Percentiles rank a stretch among this genome's conserved stretches.
phyloP scores from a whole-genome alignment of 1,140 invertebrate species.

The Vanessa tameamea region DNA sequence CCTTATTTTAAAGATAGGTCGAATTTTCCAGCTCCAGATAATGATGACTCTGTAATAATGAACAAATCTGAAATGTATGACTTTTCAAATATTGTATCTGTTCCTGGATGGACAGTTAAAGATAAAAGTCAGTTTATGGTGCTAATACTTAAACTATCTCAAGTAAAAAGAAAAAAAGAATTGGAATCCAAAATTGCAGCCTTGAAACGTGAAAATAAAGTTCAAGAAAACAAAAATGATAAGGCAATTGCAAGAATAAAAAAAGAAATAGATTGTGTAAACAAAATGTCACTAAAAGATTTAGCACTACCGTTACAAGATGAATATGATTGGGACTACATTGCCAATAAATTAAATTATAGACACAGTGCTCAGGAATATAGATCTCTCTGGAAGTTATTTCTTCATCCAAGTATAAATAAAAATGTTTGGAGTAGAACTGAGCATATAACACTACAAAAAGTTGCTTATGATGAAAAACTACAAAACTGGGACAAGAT shows the following conservation, averaged over 20 bases:
- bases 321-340: constrained; percentile 71
- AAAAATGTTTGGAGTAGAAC: constrained; percentile 82
- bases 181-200: constrained; percentile 50
- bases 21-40: constrained; percentile 61
- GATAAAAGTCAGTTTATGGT: constrained; percentile 60
- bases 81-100: constrained; percentile 51
- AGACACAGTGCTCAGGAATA: constrained; percentile 65
- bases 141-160: constrained; percentile 54
- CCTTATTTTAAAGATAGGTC: constrained; percentile 69
- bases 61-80: constrained; percentile 62
- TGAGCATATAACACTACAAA: constrained; percentile 81
- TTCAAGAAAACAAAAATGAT: constrained; percentile 37
- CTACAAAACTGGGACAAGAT: constrained; percentile 85
- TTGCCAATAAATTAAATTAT: constrained; percentile 56
- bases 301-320: constrained; percentile 59
- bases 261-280: constrained; percentile 44
- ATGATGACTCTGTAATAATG: constrained; percentile 64
- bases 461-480: constrained; percentile 73
- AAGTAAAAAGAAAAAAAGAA: constrained; percentile 49
- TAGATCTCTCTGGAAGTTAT: constrained; percentile 84
- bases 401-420: constrained; percentile 84
- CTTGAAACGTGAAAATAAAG: constrained; percentile 47
- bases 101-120: constrained; percentile 65
- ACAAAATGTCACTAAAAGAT: constrained; percentile 48
- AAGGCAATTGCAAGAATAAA: constrained; percentile 48